Evolutionary conservation across 2,797 vertebrate genomes (phyloP), one percentile per base, ranked within the genome.

Genomic region (Gambusia yucatana): DNA sequence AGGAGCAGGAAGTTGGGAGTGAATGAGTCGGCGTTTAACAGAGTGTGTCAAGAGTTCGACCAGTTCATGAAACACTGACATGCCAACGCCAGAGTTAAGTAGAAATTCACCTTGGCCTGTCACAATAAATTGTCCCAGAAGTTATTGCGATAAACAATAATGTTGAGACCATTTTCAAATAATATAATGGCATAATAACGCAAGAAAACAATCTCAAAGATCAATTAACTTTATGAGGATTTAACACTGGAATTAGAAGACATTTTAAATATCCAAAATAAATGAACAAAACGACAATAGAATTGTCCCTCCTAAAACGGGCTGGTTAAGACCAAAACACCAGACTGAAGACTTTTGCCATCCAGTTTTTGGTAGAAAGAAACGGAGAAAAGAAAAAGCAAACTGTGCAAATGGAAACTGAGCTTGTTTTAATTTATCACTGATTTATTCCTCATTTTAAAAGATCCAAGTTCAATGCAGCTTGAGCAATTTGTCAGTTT

Each of bases 21-120:
- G 73, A 86, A 28, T 73, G 72, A 83, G 13, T 85, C 48, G 65
- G 47, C 33, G n/a, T 61, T 61, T 61, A n/a, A 25, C 52, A n/a
- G 20, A 43, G 50, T 8, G 39, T 6, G 5, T 67, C 44, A 61
- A 61, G 50, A 20, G n/a, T 8, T 50, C 20, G 39, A 36, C 41
- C 22, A 4, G 3, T 55, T 47, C 46, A 22, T 43, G 14, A 22
- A 10, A 44, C 16, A 33, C 17, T 1, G 25, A 5, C 9, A 55
- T 13, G 36, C 20, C 33, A 44, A 22, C 25, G 1, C 2, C 48
- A 52, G 20, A 52, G 48, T 8, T 3, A 52, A 25, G 48, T 25
- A 52, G 48, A 25, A 52, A 55, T 55, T 25, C 25, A 55, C 3
- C 52, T 11, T 4, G 52, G 52, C 52, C 52, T 4, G 25, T 55